Base-by-base conservation (phyloP, 2,888 invertebrate genomes). In the Syrista parreyssii region DNA sequence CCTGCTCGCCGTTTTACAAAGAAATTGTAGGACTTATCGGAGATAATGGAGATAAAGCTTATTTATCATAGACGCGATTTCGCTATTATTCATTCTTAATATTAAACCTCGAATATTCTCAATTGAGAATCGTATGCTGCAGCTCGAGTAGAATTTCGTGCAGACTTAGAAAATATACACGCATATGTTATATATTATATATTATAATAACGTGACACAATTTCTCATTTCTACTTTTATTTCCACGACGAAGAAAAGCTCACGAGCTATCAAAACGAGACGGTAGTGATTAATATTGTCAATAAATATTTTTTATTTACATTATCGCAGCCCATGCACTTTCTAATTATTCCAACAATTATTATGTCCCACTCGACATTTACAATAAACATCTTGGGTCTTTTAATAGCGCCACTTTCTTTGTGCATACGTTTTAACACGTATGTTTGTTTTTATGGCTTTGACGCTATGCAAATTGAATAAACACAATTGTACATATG, bases 251-350 rank as follows among this genome's bases (percentile, higher is more conserved):
- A 55, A 55, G 9, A 55, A 23, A 55, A 55, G 23, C 23, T 9
- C 23, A 23, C 23, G 9, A 9, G 6, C 9, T 23, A 23, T 23
- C 55, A 23, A 55, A 55, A 15, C 15, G 6, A 15, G 4, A 55
- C 55, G 55, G 6, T 23, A 55, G 23, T 55, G 23, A 9, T 55
- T 55, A 55, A 23, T 83, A 79, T 84, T 83, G 77, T 82, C 81
- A 88, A 88, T 88, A 88, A 89, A 89, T 88, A 86, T 77, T 88
- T 23, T 55, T 89, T 89, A 88, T 88, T 89, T 87, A 88, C 85
- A 88, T 85, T 81, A 79, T 76, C 36, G 55, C n/a, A n/a, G 35
- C 73, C 77, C 76, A 74, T 79, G 77, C 75, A 79, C 79, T 68
- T 73, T 68, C 74, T 75, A 40, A 34, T 34, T 71, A 40, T 40